Evolutionary conservation across 1,140 invertebrate genomes (phyloP).

Genomic region (Drosophila funebris): DNA sequence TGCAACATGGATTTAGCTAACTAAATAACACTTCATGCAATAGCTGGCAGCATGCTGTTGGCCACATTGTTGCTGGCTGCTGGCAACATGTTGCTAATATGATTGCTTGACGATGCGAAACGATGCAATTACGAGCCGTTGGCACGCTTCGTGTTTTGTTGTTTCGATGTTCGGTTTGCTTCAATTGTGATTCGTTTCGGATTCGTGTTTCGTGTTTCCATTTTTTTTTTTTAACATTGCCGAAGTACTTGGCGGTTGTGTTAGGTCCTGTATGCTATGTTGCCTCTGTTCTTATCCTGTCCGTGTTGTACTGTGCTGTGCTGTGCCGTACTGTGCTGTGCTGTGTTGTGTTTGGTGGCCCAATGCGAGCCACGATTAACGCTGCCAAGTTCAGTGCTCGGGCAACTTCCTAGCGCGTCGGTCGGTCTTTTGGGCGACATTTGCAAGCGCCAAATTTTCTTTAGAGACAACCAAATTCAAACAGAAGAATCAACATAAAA

Average conservation of each 20-base stretch:
- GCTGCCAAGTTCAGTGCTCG: conserved; percentile 72
- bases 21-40: not conserved
- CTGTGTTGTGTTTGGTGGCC: conserved; percentile 28
- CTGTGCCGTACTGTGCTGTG: too few species aligned
- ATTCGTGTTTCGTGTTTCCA: conserved; percentile 1
- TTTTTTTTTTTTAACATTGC: conserved; percentile 10
- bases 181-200: not conserved
- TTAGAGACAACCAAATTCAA: not conserved
- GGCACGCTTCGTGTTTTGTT: conserved; percentile 2
- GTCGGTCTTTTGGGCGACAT: conserved; percentile 40
- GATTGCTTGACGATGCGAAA: not conserved
- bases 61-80: conserved; percentile 11
- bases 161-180: not conserved
- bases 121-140: conserved; percentile 6
- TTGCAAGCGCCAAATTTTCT: conserved; percentile 4
- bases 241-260: conserved; percentile 57
- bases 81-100: conserved; percentile 3
- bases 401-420: conserved; percentile 80
- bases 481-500: conserved; percentile 2
- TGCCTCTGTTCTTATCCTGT: conserved; percentile 22
- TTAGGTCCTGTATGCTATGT: conserved; percentile 47
- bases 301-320: too few species aligned
- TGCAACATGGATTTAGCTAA: too few species aligned
- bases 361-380: conserved; percentile 67
- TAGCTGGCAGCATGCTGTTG: not conserved